phyloP scores from a whole-genome alignment of 2,888 invertebrate species.

The Dicyrtoma fusca region DNA sequence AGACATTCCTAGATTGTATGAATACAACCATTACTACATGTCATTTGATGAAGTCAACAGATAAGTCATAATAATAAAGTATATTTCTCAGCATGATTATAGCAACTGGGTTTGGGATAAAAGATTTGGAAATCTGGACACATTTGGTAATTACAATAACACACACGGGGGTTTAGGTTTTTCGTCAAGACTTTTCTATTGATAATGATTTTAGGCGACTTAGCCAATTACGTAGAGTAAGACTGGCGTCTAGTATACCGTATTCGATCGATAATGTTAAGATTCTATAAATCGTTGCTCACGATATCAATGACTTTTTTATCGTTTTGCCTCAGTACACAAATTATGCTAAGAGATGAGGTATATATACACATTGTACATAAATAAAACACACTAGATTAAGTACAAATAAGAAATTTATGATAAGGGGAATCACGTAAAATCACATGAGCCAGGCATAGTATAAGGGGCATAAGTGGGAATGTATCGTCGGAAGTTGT shows the following conservation, averaged over 20 bases:
- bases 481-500: slow-evolving; percentile 39
- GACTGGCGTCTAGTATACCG: too few relatives aligned
- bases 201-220: too few relatives aligned
- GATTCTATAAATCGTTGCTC: too few relatives aligned
- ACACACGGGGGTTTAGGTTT: too few relatives aligned
- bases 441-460: slow-evolving; percentile 40
- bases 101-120: background rate
- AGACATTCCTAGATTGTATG: slow-evolving; percentile 75
- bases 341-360: slow-evolving; percentile 58
- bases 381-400: slow-evolving; percentile 30
- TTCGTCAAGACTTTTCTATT: too few relatives aligned
- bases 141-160: too few relatives aligned
- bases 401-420: slow-evolving; percentile 35
- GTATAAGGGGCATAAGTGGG: slow-evolving; percentile 39
- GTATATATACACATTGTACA: slow-evolving; percentile 72
- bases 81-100: background rate
- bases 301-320: too few relatives aligned
- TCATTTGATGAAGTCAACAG: background rate
- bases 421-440: slow-evolving; percentile 37
- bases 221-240: too few relatives aligned
- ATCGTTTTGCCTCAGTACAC: too few relatives aligned
- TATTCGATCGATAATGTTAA: too few relatives aligned
- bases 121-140: too few relatives aligned
- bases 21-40: slow-evolving; percentile 32
- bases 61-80: background rate